A percentile compares a stretch with the other conserved stretches of the same genome.
phyloP scores from a whole-genome alignment of 2,888 invertebrate species.

The Dynastes maya region DNA sequence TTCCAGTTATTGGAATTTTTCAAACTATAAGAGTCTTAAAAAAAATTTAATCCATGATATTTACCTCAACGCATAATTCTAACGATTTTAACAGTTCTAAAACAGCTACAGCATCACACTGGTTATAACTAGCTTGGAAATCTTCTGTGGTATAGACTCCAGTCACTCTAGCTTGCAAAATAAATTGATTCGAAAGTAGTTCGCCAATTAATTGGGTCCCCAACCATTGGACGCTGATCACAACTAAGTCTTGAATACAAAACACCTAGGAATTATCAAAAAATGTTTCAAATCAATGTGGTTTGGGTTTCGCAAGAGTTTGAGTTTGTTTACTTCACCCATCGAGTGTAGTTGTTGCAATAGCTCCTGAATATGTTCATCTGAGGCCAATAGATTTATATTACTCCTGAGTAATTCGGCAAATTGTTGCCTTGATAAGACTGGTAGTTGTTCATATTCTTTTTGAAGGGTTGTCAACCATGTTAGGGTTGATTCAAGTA shows the following conservation, averaged over 20 bases:
- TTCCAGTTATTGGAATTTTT: too few relatives aligned
- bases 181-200: conserved; percentile 75
- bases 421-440: conserved; percentile 76
- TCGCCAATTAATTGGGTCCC: conserved; percentile 79
- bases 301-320: not conserved
- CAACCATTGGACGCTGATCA: conserved; percentile 80
- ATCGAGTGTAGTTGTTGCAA: conserved; percentile 77
- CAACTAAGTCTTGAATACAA: conserved; percentile 75
- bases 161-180: conserved; percentile 73
- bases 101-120: conserved; percentile 80
- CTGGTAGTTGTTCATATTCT: conserved; percentile 75
- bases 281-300: not conserved
- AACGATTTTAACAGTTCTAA: conserved; percentile 80
- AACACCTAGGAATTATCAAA: conserved; percentile 61
- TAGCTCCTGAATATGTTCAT: conserved; percentile 77
- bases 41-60: not conserved
- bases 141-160: conserved; percentile 83
- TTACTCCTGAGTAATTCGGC: conserved; percentile 73
- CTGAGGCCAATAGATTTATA: conserved; percentile 78
- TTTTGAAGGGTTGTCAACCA: conserved; percentile 73
- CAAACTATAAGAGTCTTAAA: too few relatives aligned
- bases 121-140: conserved; percentile 81
- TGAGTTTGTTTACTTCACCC: conserved; percentile 73
- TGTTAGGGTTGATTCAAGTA: conserved; percentile 74
- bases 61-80: conserved; percentile 78